Evolutionary conservation across 2,797 vertebrate genomes (phyloP), one percentile per base, ranked within the genome.

Genomic region (Poeciliopsis paucimaculata): DNA sequence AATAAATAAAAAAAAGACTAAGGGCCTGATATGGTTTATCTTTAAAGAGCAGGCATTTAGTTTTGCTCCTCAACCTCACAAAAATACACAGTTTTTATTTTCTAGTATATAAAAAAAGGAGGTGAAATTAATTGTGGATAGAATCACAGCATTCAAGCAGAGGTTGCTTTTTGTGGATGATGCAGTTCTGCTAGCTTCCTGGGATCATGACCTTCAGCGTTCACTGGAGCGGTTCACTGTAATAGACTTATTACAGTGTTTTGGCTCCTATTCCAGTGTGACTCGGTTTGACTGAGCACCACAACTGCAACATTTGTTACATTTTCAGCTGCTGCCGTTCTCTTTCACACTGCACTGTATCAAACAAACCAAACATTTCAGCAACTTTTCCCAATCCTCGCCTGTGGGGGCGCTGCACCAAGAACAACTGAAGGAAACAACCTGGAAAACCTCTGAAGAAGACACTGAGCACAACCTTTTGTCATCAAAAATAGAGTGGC

Each of bases 11-110:
- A 71, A 36, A 76, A 51, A 26, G 49, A 60, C 47, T 73, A 55
- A 28, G 11, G 49, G 46, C 31, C 62, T 66, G 28, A 82, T 81
- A 49, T 26, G 13, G 15, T 41, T 23, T 78, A 78, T 84, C 66
- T 83, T n/a, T 47, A 66, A 55, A 70, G 55, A 26, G 34, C 86
- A 77, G 79, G 34, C 41, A 4, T 74, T 73, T 73, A 47, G 39
- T 39, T 20, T 4, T 34, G 78, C 13, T 34, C 51, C n/a, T 26
- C n/a, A 18, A 36, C 31, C 31, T 34, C 28, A 34, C 10, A 1
- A 39, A 2, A 39, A 51, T 39, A 28, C 13, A 8, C 36, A 26
- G 5, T 3, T 49, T 66, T 66, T 36, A n/a, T 23, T 68, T 13
- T 43, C 8, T 18, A 12, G 10, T 26, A 26, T 13, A 1, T 70